These are phyloP conservation scores for Potamarius usumacintae DNA, from an alignment of 2,113 vertebrate species.

Conservation along the genomic window DNA sequence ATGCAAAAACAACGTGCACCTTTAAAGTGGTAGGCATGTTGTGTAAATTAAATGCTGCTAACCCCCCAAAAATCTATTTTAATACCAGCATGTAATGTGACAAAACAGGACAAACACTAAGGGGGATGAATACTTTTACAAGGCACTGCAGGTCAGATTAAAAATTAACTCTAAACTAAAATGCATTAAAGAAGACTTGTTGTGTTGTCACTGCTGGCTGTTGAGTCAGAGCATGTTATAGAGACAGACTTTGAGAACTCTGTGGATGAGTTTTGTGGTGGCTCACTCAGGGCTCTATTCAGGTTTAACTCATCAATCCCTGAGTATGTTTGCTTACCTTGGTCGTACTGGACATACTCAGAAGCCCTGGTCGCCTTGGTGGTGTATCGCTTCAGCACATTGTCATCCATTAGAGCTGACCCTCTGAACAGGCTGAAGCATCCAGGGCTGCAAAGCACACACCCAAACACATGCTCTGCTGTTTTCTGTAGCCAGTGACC, in stretches of 20 bases:
- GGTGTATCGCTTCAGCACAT: constrained; percentile 76
- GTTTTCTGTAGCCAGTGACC: constrained; percentile 84
- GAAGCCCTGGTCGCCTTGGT: constrained; percentile 70
- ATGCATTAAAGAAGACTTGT: neutral
- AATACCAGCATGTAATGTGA: too few species aligned
- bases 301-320: neutral
- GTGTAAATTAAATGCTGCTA: too few species aligned
- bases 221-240: neutral
- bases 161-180: neutral
- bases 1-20: too few species aligned
- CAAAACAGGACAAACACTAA: too few species aligned
- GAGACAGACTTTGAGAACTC: too few species aligned
- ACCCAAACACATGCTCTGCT: constrained; percentile 79
- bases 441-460: constrained; percentile 79
- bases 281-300: neutral
- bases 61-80: too few species aligned
- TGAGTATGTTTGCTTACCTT: constrained; percentile 64
- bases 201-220: neutral
- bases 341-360: constrained; percentile 79
- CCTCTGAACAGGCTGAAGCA: constrained; percentile 81
- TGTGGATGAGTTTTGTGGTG: neutral
- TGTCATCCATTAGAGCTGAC: constrained; percentile 79
- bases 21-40: too few species aligned
- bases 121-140: too few species aligned
- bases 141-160: neutral